Evolutionary conservation across 2,888 invertebrate genomes (phyloP).

Genomic region (Melieria crassipennis): DNA sequence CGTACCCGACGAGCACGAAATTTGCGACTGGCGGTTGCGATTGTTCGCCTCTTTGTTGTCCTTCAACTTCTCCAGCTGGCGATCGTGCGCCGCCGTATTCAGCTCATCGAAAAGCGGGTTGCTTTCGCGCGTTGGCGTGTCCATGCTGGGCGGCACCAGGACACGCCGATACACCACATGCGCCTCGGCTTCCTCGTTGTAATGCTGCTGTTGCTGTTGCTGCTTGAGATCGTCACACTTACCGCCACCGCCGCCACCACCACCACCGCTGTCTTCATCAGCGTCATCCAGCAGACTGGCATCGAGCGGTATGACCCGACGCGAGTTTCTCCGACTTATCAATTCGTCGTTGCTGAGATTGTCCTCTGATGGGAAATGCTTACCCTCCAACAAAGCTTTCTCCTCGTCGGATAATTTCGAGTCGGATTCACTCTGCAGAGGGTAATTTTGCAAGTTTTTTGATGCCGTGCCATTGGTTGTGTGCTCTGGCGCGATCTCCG

Average conservation of each 20-base stretch:
- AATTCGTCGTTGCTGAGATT: constrained; percentile 31
- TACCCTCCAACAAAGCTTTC: constrained; percentile 59
- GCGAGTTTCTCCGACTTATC: constrained; percentile 41
- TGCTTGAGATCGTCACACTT: constrained; percentile 46
- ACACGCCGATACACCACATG: constrained; percentile 57
- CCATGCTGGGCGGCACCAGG: constrained; percentile 50
- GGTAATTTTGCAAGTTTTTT: constrained; percentile 57
- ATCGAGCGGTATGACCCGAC: constrained; percentile 54
- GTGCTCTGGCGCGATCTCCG: constrained; percentile 31
- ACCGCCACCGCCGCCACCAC: neutral
- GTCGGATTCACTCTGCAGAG: constrained; percentile 56
- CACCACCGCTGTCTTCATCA: neutral
- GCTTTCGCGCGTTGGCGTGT: constrained; percentile 49
- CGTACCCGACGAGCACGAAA: constrained; percentile 49
- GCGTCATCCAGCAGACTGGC: constrained; percentile 48
- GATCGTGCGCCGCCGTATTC: constrained; percentile 47
- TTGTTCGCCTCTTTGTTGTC: constrained; percentile 71
- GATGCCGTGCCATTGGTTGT: constrained; percentile 42
- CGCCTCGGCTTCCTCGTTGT: constrained; percentile 45
- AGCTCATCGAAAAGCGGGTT: constrained; percentile 43
- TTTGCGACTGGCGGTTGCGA: constrained; percentile 67
- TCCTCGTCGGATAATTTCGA: constrained; percentile 58
- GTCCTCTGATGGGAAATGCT: constrained; percentile 34
- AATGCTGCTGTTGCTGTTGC: constrained; percentile 36
- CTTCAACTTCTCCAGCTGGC: constrained; percentile 69